Base-by-base conservation (phyloP, 1,140 invertebrate genomes). In the Macrocentrus cingulum region DNA sequence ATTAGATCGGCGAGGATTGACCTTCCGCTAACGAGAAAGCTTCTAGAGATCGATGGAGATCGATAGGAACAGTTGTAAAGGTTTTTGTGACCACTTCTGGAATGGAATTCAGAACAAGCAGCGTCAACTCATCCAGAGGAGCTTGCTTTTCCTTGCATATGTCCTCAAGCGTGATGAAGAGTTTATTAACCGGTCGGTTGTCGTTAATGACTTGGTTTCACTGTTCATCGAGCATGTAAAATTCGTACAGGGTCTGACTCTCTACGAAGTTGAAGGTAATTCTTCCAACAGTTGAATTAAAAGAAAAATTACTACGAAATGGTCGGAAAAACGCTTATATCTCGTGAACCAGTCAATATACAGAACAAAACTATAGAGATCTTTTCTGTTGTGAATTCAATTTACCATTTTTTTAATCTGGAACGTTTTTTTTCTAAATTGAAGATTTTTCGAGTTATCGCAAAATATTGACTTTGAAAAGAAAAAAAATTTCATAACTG, bases 121-220 rank as follows among this genome's bases (percentile, higher is more conserved):
- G 55, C 61, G 65, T n/a, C 60, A 60, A 25, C 39, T 68, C 41
- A 48, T 78, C 18, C 66, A 59, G 55, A 68, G 68, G 15, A 76
- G 76, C 18, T 72, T 77, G 7, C 60, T 55, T 57, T 72, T 80
- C 37, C 56, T 80, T 9, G 69, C 68, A 53, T 74, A 69, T 42
- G 56, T 80, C 2, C 62, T 66, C 0, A 74, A 68, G 48, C 64
- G 70, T 22, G 70, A 78, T 62, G 61, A 68, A 2, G 65, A 72
- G 46, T 72, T 72, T 57, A 64, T 74, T 11, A 66, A 65, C 9
- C 66, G 66, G n/a, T n/a, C n/a, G n/a, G n/a, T n/a, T n/a, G n/a
- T n/a, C n/a, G n/a, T n/a, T n/a, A n/a, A n/a, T n/a, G n/a, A n/a
- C n/a, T n/a, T n/a, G n/a, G n/a, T n/a, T n/a, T n/a, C n/a, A n/a